phyloP scores from a whole-genome alignment of 2,797 vertebrate genomes.

The Ptychadena robeensis region DNA sequence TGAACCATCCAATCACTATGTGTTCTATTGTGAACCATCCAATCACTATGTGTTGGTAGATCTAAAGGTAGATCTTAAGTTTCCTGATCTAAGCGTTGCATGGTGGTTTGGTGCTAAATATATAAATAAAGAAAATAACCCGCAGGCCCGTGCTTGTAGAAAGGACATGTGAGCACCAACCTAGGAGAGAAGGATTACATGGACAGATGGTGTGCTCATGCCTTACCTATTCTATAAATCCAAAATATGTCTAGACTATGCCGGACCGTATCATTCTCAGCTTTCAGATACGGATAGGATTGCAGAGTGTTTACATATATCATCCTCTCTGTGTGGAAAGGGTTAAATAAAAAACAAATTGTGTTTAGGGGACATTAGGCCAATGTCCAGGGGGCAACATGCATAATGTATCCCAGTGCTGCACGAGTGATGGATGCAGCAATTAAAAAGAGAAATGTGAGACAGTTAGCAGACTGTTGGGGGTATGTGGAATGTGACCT shows the following conservation, averaged over 20 bases:
- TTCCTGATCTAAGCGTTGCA: too few species aligned
- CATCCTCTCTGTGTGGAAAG: not conserved
- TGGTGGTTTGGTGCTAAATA: too few species aligned
- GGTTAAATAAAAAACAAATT: not conserved
- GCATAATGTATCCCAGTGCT: slow-evolving; percentile 12
- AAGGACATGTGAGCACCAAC: not conserved
- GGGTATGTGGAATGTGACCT: slow-evolving; percentile 20
- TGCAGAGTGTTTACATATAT: too few species aligned
- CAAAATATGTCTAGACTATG: too few species aligned
- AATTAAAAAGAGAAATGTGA: slow-evolving; percentile 19
- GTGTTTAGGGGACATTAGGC: not conserved
- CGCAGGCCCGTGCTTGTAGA: not conserved
- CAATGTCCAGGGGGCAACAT: slow-evolving; percentile 13
- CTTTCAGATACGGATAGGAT: too few species aligned
- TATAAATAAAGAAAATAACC: too few species aligned
- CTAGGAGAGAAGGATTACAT: not conserved
- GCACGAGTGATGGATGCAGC: slow-evolving; percentile 6
- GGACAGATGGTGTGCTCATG: not conserved
- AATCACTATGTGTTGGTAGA: too few species aligned
- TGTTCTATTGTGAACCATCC: too few species aligned
- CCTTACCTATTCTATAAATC: not conserved
- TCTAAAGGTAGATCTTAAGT: too few species aligned
- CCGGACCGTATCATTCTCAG: too few species aligned
- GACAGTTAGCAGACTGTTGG: slow-evolving; percentile 4
- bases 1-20: too few species aligned